Base-by-base conservation (phyloP, 2,113 vertebrate genomes). In the Istiophorus platypterus region DNA sequence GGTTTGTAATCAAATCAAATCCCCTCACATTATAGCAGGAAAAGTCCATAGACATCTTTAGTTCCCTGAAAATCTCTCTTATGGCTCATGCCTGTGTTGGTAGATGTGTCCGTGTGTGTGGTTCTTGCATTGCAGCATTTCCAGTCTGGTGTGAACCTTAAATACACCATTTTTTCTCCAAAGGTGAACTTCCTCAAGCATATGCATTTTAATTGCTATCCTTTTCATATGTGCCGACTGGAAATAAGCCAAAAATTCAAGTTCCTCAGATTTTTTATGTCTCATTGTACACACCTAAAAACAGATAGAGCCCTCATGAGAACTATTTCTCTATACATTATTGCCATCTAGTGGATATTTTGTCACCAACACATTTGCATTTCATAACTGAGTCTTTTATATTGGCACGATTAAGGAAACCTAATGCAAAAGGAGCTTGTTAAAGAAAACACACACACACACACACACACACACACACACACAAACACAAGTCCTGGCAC, bases 331-430 rank as follows among this genome's bases (percentile, higher is more conserved):
- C 26, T 72, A 84, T 87, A 85, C 85, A 65, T 80, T 72, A 76
- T 39, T 81, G 86, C 90, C 92, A 89, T 89, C 95, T 93, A 84
- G 88, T 93, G 95, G 91, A 20, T 31, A 27, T 45, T 37, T 47
- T 29, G 2, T 17, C 51, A 15, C 51, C 2, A 29, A 5, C 39
- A 42, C 10, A 6, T 74, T 47, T 20, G 58, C 11, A 8, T 71
- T 24, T 29, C 7, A 67, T 18, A 58, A 61, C 41, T 42, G 41
- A 42, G 11, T 42, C 41, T 18, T 58, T 29, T 22, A 59, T 81
- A n/a, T 58, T 49, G 31, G n/a, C 20, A 2, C 58, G 29, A 57
- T 77, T 68, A 61, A 18, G 18, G 31, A 83, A 24, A 54, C 6
- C 8, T 18, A 10, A 72, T 37, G 34, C 8, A 37, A 37, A 37